Evolutionary conservation across 1,140 invertebrate genomes (phyloP), one percentile per base, ranked within the genome.

Genomic region (Neelides sp.): DNA sequence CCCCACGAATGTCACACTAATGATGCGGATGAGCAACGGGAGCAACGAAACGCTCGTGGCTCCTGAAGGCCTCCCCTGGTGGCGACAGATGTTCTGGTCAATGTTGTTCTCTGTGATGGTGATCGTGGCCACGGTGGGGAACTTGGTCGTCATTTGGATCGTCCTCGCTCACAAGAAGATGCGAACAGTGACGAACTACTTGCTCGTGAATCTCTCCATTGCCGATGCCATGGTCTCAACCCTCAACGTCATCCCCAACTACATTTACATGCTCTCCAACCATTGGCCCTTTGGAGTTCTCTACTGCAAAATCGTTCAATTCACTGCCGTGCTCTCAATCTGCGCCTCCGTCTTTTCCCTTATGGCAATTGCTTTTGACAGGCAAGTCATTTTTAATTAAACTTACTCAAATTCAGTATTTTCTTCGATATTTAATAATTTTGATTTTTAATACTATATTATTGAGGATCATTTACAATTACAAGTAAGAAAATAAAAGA

Each of bases 151-250:
- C 37, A 90, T 96, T 58, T 93, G 88, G 84, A 94, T 94, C 55
- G 89, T 94, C 2, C 65, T 93, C 32, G 82, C 85, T 13, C 84
- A 93, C 69, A 78, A 85, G 52, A 72, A 87, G 48, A 95, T 95
- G 91, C 69, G 90, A 39, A 93, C 89, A 0, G 88, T 94, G 2
- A 95, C 91, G 41, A 96, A 95, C 70, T 94, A 94, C 65, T 93
- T 95, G 66, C 70, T 96, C 39, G 83, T 94, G n/a, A 96, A 96
- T 65, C 69, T 95, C 37, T 90, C 87, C 50, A 78, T 90, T 19
- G 89, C 92, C 13, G 91, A 96, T 66, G 76, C 88, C 19, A 79
- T 94, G 72, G 87, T 93, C 62, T 88, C 91, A 0, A 82, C 84
- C 0, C 71, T 95, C 49, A 96, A 95, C 66, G 90, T 91, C 54